Conservation (phyloP, 2,888 invertebrate genomes). For the Spodoptera littoralis region DNA sequence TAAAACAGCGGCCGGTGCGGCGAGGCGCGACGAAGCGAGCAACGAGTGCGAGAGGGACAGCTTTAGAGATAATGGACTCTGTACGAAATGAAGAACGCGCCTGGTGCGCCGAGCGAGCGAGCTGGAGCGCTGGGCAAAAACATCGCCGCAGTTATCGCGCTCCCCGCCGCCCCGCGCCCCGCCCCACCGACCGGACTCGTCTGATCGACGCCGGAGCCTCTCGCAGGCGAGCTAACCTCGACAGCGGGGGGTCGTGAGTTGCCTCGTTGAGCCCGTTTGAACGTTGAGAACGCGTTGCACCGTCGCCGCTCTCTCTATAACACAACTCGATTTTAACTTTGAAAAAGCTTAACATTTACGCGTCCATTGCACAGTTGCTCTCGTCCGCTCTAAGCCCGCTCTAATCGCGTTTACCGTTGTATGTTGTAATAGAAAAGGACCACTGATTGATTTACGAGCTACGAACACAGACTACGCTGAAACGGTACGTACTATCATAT, state of each 20-base stretch:
- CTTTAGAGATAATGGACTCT: conserved; percentile 86
- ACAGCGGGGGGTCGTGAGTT: conserved; percentile 85
- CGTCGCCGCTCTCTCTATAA: conserved; percentile 67
- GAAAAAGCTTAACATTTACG: conserved; percentile 77
- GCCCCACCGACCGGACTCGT: conserved; percentile 76
- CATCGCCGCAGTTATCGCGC: conserved; percentile 86
- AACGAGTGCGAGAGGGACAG: conserved; percentile 81
- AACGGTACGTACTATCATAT: conserved; percentile 78
- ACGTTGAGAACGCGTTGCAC: conserved; percentile 75
- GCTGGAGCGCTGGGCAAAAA: conserved; percentile 86
- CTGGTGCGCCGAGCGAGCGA: conserved; percentile 84
- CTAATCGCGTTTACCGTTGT: conserved; percentile 74
- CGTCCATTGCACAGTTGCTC: conserved; percentile 75
- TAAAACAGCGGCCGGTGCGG: conserved; percentile 89
- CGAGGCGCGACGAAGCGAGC: conserved; percentile 84
- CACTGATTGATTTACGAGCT: conserved; percentile 75
- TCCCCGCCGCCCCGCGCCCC: conserved; percentile 65
- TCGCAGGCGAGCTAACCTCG: conserved; percentile 85
- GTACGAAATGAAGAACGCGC: conserved; percentile 87
- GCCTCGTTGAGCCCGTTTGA: conserved; percentile 77
- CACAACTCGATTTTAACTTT: conserved; percentile 77
- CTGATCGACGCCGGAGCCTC: conserved; percentile 84
- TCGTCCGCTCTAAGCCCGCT: conserved; percentile 70
- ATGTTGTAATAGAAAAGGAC: conserved; percentile 73
- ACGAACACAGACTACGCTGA: conserved; percentile 71